Conservation (phyloP, 1,140 invertebrate genomes). For the Sminthurinus signatus region DNA sequence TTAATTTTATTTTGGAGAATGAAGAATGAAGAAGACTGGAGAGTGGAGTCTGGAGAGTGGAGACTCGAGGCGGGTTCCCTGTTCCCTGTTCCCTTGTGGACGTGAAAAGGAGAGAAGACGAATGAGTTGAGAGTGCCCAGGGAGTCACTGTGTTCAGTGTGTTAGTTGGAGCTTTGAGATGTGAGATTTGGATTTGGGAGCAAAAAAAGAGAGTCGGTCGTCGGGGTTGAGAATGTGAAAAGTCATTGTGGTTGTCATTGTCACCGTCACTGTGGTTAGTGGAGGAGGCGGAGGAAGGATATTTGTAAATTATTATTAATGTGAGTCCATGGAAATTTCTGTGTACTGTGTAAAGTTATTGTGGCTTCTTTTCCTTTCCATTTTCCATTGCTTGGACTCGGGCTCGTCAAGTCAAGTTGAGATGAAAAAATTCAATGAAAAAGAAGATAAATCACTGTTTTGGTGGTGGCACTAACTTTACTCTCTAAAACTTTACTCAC, state of each 20-base stretch:
- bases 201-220: neutral
- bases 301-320: slow-evolving; percentile 33
- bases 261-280: slow-evolving; percentile 1
- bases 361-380: too few species aligned
- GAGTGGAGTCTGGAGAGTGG: too few species aligned
- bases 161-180: neutral
- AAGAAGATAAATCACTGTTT: too few species aligned
- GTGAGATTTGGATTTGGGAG: neutral
- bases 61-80: too few species aligned
- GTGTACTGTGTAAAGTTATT: too few species aligned
- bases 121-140: slow-evolving; percentile 10
- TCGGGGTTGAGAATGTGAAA: slow-evolving; percentile 14
- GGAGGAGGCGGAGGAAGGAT: neutral
- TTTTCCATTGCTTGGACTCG: too few species aligned
- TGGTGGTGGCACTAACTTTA: too few species aligned
- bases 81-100: too few species aligned
- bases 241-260: slow-evolving; percentile 22
- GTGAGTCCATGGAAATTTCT: slow-evolving; percentile 18
- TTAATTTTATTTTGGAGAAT: slow-evolving; percentile 7
- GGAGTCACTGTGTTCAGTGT: neutral
- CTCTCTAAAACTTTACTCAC: too few species aligned
- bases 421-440: too few species aligned
- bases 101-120: neutral
- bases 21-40: too few species aligned
- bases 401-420: too few species aligned